Percentiles rank a stretch among this genome's conserved stretches.
Conservation (phyloP, 2,888 invertebrate species). For the Pherbina coryleti region DNA sequence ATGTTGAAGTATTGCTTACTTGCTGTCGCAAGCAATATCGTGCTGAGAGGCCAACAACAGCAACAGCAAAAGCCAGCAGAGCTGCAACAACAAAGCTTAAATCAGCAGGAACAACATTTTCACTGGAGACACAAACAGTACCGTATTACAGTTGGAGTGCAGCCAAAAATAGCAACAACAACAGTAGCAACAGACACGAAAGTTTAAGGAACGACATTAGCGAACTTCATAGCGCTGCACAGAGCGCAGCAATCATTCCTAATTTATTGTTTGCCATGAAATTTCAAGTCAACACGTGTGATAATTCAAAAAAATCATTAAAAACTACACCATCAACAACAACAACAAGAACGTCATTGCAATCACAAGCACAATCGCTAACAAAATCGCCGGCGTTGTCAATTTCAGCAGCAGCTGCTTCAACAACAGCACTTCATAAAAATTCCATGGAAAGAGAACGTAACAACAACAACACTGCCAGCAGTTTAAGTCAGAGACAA, state of each 20-base stretch:
- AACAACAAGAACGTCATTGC: neutral
- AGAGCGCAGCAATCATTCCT: neutral
- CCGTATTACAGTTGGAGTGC: neutral
- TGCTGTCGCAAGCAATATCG: conserved; percentile 14
- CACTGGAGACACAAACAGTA: too few relatives aligned
- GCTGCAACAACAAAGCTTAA: neutral
- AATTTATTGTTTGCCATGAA: neutral
- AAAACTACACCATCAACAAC: neutral
- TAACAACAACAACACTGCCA: conserved; percentile 12
- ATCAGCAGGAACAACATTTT: too few relatives aligned
- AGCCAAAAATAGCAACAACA: conserved; percentile 12
- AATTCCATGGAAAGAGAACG: neutral
- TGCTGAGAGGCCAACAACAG: neutral
- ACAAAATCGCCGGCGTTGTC: neutral
- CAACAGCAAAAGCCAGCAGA: neutral
- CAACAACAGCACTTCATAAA: neutral
- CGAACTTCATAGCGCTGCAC: neutral
- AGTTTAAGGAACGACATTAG: conserved; percentile 4
- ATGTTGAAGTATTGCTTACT: neutral
- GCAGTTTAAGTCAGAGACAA: neutral
- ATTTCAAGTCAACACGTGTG: neutral
- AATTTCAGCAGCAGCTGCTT: neutral
- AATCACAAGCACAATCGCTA: neutral
- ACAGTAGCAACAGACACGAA: conserved; percentile 1
- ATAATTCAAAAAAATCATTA: neutral